A percentile compares a stretch with the other conserved stretches of the same genome.
Evolutionary conservation across 2,797 vertebrate genomes (phyloP).

Genomic region (Ceyx erithaca): DNA sequence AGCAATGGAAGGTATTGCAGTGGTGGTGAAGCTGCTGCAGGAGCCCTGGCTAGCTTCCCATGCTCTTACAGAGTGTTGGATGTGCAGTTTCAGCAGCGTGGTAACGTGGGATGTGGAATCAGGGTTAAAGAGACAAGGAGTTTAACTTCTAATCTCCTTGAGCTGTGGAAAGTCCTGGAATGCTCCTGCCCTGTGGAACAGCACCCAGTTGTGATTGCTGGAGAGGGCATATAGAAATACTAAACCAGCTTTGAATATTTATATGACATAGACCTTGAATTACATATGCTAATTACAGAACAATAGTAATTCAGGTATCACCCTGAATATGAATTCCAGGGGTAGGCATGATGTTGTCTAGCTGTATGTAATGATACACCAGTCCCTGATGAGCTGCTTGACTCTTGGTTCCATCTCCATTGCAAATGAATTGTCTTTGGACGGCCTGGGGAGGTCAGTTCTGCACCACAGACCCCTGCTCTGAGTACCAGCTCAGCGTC

Average conservation of each 20-base stretch:
- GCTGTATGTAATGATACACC: not conserved
- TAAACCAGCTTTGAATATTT: not conserved
- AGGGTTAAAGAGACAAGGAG: not conserved
- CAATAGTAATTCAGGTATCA: no score
- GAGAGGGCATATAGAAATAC: not conserved
- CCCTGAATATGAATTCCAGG: no score
- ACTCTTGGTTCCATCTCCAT: not conserved
- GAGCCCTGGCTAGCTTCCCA: constrained; percentile 7
- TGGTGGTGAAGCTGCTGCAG: not conserved
- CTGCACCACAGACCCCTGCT: not conserved
- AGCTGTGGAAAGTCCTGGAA: constrained; percentile 36
- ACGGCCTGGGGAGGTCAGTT: not conserved
- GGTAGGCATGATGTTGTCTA: not conserved
- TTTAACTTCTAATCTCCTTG: not conserved
- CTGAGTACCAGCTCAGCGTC: not conserved
- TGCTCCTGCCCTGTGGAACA: not conserved
- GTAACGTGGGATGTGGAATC: not conserved
- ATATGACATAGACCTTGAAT: no score
- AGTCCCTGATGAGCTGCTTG: not conserved
- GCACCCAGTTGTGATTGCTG: not conserved
- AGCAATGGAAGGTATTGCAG: not conserved
- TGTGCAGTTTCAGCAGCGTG: not conserved
- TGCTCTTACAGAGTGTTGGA: not conserved
- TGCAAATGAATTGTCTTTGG: not conserved
- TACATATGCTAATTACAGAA: no score